These are phyloP conservation scores for Falco concolor DNA, from an alignment of 2,797 vertebrate genomes.

Conservation along the genomic window DNA sequence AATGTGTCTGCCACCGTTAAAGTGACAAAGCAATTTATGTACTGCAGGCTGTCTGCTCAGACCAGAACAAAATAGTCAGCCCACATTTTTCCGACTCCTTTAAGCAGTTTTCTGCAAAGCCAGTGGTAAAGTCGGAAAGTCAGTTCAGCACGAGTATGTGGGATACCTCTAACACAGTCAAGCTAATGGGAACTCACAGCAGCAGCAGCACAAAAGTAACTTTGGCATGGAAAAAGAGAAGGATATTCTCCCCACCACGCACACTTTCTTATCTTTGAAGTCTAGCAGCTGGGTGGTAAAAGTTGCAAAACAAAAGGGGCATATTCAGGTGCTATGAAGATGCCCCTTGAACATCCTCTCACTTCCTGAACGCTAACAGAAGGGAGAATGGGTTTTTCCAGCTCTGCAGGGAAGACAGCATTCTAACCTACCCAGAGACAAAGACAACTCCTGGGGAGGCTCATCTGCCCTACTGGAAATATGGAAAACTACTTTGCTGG, in stretches of 20 bases:
- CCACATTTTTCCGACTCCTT: not conserved
- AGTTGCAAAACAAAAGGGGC: not conserved
- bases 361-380: not conserved
- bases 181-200: not conserved
- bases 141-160: not conserved
- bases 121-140: not conserved
- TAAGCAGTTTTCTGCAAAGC: not conserved
- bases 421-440: not conserved
- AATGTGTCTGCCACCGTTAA: not conserved
- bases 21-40: constrained; percentile 39
- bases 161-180: not conserved
- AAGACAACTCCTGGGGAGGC: not conserved
- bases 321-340: not conserved
- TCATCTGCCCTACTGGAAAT: not conserved
- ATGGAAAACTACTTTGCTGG: not conserved
- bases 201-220: not conserved
- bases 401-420: not conserved
- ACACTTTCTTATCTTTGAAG: not conserved
- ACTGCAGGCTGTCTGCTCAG: not conserved
- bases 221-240: not conserved
- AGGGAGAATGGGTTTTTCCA: not conserved
- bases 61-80: not conserved
- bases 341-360: not conserved
- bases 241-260: rapidly evolving
- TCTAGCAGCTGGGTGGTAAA: not conserved